Evolutionary conservation across 2,888 invertebrate genomes (phyloP).

Genomic region (Platycheirus albimanus): DNA sequence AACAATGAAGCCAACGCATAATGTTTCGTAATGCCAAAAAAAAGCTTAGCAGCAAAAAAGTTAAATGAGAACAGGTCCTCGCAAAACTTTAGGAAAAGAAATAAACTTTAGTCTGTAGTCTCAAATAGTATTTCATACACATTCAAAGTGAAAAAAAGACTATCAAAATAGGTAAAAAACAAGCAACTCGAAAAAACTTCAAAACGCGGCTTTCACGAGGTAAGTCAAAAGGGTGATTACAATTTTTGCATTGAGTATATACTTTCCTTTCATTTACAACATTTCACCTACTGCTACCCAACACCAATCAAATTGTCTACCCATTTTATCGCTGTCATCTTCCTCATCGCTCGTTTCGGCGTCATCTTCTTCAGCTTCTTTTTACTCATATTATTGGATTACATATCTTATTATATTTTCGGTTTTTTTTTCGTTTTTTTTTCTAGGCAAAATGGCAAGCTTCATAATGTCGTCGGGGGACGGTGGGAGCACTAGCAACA

Average conservation of each 20-base stretch:
- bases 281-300: slow-evolving; percentile 54
- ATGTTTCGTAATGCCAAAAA: too few species aligned
- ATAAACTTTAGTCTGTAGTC: too few species aligned
- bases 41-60: too few species aligned
- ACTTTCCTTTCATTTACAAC: too few species aligned
- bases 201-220: slow-evolving; percentile 63
- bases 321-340: slow-evolving; percentile 21
- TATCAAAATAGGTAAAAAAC: slow-evolving; percentile 71
- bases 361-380: slow-evolving; percentile 48
- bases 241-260: too few species aligned
- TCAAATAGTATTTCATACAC: slow-evolving; percentile 31
- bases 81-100: too few species aligned
- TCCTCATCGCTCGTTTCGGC: slow-evolving; percentile 39
- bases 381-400: slow-evolving; percentile 25
- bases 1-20: too few species aligned
- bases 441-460: slow-evolving; percentile 71
- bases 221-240: slow-evolving; percentile 6
- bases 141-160: slow-evolving; percentile 33
- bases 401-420: too few species aligned
- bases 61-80: too few species aligned
- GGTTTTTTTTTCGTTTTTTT: too few species aligned
- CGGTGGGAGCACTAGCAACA: slow-evolving; percentile 39
- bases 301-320: slow-evolving; percentile 60
- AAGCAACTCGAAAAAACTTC: slow-evolving; percentile 60
- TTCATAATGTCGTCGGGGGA: slow-evolving; percentile 59